Evolutionary conservation across 1,140 invertebrate species (phyloP).

Genomic region (Sesamia nonagrioides): DNA sequence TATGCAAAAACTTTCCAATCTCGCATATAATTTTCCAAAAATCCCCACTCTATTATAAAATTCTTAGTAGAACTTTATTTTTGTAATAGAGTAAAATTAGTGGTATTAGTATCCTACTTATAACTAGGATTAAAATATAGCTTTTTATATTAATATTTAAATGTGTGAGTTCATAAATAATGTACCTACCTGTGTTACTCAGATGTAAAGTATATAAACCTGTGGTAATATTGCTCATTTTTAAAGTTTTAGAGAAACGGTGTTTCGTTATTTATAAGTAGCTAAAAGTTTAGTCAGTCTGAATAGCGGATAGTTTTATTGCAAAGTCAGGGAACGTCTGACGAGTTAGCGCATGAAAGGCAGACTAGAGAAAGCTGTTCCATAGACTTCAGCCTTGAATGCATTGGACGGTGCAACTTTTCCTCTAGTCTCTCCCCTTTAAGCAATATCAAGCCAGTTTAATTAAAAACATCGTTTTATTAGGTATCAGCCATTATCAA

Average conservation of each 20-base stretch:
- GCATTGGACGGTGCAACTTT: slow-evolving; percentile 55
- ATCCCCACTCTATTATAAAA: too few relatives aligned
- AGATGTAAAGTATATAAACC: background rate
- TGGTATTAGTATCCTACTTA: too few relatives aligned
- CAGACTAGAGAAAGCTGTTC: slow-evolving; percentile 25
- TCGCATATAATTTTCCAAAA: background rate
- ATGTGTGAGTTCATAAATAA: too few relatives aligned
- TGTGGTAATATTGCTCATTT: background rate
- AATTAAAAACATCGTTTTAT: slow-evolving; percentile 64
- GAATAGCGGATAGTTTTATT: slow-evolving; percentile 38
- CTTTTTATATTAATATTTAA: too few relatives aligned
- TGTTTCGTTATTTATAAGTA: slow-evolving; percentile 1
- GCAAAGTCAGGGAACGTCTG: slow-evolving; percentile 10
- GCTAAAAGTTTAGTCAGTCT: background rate
- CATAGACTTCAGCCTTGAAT: slow-evolving; percentile 38
- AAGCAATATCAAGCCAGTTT: slow-evolving; percentile 60
- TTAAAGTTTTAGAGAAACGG: background rate
- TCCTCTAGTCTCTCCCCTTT: slow-evolving; percentile 47
- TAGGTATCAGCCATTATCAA: slow-evolving; percentile 56
- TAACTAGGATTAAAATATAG: too few relatives aligned
- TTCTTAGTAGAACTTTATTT: too few relatives aligned
- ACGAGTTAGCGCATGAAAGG: slow-evolving; percentile 37
- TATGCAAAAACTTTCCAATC: background rate
- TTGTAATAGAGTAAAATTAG: too few relatives aligned
- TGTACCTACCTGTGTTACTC: background rate